These are phyloP conservation scores for Cyclophora punctaria DNA, from an alignment of 2,888 invertebrate species.

Conservation along the genomic window DNA sequence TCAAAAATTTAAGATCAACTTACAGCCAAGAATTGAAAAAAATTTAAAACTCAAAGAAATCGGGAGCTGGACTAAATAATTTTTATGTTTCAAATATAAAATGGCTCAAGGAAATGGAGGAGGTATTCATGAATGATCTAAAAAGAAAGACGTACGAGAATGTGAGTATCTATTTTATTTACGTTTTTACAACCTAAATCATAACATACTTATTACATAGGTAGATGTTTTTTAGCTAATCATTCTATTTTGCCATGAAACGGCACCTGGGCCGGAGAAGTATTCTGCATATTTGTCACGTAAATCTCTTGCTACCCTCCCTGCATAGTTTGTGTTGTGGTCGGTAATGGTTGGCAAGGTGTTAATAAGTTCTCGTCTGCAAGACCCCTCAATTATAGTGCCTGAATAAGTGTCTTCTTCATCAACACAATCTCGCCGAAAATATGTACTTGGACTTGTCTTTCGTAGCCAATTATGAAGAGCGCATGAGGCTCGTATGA, in stretches of 20 bases:
- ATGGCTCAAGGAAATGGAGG: conserved; percentile 7
- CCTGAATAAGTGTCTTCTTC: conserved; percentile 1
- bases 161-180: conserved; percentile 3
- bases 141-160: conserved; percentile 4
- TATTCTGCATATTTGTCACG: conserved; percentile 8
- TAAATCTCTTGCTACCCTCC: no score
- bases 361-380: not conserved
- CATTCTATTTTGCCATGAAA: conserved; percentile 6
- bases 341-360: conserved; percentile 5
- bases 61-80: conserved; percentile 6
- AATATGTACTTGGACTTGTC: not conserved
- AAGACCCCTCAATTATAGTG: not conserved
- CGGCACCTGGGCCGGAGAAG: conserved; percentile 6
- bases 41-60: conserved; percentile 10
- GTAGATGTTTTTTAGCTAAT: conserved; percentile 1
- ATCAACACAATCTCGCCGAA: not conserved
- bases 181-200: not conserved
- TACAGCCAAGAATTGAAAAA: conserved; percentile 7
- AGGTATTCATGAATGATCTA: conserved; percentile 3
- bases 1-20: conserved; percentile 9
- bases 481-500: conserved; percentile 2
- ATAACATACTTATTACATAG: conserved; percentile 4
- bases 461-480: conserved; percentile 1
- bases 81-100: conserved; percentile 6
- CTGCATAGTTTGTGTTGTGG: conserved; percentile 2